A percentile compares a stretch with the other conserved stretches of the same genome.
Conservation (phyloP, 2,113 vertebrate species). For the Etia nguti region DNA sequence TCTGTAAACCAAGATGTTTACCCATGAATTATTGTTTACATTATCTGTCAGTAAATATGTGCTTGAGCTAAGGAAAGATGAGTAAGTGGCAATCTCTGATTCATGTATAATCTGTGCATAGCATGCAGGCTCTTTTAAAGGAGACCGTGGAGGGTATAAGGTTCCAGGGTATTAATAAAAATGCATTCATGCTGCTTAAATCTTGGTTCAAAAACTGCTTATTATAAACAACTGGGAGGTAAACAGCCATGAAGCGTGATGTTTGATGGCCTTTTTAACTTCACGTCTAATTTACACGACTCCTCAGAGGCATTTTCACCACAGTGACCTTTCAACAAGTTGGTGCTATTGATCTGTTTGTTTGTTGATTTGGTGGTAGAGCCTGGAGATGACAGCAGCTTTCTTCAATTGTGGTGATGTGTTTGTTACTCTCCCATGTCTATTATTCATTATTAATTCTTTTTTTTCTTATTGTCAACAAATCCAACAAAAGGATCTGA, state of each 20-base stretch:
- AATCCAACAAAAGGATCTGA: not conserved
- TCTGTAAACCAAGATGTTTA: slow-evolving; percentile 56
- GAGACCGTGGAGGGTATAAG: not conserved
- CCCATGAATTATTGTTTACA: slow-evolving; percentile 42
- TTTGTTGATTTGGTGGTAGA: not conserved
- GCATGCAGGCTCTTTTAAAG: not conserved
- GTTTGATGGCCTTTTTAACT: not conserved
- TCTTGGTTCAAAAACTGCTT: not conserved
- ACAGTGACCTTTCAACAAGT: not conserved
- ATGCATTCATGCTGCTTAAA: not conserved
- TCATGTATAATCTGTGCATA: slow-evolving; percentile 32
- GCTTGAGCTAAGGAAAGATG: slow-evolving; percentile 8
- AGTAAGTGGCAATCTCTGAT: slow-evolving; percentile 35
- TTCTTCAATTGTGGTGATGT: not conserved
- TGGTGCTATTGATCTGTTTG: not conserved
- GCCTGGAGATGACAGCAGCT: not conserved
- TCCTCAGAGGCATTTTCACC: not conserved
- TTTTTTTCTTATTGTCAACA: not conserved
- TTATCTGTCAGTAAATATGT: slow-evolving; percentile 37
- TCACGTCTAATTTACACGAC: not conserved
- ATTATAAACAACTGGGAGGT: slow-evolving; percentile 19
- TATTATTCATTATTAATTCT: not conserved
- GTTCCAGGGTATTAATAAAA: slow-evolving; percentile 17
- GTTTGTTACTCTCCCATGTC: not conserved
- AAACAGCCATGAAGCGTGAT: not conserved